Evolutionary conservation across 2,888 invertebrate species (phyloP).

Genomic region (Kuschelorhynchus macadamiae): DNA sequence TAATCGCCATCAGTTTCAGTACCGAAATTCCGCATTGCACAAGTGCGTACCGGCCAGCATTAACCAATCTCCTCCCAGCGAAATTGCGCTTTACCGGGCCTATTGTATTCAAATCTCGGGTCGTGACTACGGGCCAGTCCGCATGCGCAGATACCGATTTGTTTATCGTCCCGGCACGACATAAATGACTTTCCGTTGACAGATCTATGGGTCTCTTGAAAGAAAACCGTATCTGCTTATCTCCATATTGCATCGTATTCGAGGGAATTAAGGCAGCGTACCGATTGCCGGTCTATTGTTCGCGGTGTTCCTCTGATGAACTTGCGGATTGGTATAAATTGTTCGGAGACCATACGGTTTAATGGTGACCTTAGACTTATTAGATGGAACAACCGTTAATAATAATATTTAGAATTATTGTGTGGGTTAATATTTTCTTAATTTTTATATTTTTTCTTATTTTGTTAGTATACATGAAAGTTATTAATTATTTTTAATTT

Average conservation of each 20-base stretch:
- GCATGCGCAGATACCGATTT: conserved; percentile 68
- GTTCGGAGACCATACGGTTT: conserved; percentile 20
- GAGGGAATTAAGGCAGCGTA: conserved; percentile 53
- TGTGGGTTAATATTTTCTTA: too few species aligned
- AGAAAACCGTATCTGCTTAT: conserved; percentile 62
- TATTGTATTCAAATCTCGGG: conserved; percentile 69
- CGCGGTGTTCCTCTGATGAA: conserved; percentile 40
- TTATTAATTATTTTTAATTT: too few species aligned
- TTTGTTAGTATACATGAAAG: too few species aligned
- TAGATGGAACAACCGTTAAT: too few species aligned
- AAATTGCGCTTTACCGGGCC: conserved; percentile 42
- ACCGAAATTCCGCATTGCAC: conserved; percentile 2
- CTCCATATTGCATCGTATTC: conserved; percentile 57
- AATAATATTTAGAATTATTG: too few species aligned
- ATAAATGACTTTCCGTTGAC: conserved; percentile 68
- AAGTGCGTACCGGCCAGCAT: conserved; percentile 10
- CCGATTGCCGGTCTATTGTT: conserved; percentile 41
- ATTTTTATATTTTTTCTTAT: too few species aligned
- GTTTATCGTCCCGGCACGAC: conserved; percentile 66
- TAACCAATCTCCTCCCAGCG: conserved; percentile 18
- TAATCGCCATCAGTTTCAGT: too few species aligned
- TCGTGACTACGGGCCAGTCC: conserved; percentile 63
- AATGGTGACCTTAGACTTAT: conserved; percentile 4
- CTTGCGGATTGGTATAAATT: conserved; percentile 43
- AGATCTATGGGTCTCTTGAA: conserved; percentile 66